Evolutionary conservation across 2,797 vertebrate species (phyloP).

Genomic region (Prionace glauca): DNA sequence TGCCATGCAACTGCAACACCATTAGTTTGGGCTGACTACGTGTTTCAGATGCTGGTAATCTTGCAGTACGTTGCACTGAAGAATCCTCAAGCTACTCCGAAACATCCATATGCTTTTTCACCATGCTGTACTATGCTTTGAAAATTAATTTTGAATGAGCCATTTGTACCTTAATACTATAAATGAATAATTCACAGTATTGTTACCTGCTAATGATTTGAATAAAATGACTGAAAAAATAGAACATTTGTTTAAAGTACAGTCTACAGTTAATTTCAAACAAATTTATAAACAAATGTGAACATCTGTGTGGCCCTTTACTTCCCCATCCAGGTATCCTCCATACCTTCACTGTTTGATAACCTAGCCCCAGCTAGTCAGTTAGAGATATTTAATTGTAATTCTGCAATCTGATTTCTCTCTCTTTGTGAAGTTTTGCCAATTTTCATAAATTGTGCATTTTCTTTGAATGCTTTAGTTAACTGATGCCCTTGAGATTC

Average conservation of each 20-base stretch:
- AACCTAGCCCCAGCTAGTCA: background rate
- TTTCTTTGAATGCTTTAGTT: background rate
- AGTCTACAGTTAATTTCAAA: background rate
- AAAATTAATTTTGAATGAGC: background rate
- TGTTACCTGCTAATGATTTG: background rate
- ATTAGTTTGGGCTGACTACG: background rate
- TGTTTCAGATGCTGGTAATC: background rate
- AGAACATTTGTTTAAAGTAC: background rate
- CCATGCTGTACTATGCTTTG: background rate
- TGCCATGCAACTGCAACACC: background rate
- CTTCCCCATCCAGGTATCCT: background rate
- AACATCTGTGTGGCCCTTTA: background rate
- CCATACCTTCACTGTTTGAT: background rate
- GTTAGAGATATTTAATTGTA: background rate
- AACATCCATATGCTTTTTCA: background rate
- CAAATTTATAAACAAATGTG: background rate
- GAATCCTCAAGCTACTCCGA: background rate
- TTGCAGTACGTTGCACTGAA: background rate
- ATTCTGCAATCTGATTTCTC: background rate
- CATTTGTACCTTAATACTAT: background rate
- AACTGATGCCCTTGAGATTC: background rate
- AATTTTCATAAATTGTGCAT: background rate
- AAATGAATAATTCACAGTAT: background rate
- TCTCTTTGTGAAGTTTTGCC: background rate
- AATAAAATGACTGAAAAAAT: slow-evolving; percentile 6